A percentile compares a stretch with the other conserved stretches of the same genome.
These are phyloP conservation scores for Chironomus tepperi DNA, from an alignment of 1,140 invertebrate species.

Conservation along the genomic window DNA sequence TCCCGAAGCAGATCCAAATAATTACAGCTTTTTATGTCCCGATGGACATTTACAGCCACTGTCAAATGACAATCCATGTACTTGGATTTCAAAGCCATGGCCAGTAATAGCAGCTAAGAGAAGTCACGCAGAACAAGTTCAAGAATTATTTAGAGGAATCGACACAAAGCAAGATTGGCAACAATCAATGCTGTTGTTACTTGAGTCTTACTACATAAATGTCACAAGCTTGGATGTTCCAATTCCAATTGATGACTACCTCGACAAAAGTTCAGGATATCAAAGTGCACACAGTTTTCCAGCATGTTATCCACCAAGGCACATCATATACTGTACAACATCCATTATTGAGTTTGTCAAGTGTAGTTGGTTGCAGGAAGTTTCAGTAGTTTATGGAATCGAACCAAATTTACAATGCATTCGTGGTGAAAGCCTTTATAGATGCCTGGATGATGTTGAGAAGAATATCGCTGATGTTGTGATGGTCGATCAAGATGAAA, in stretches of 20 bases:
- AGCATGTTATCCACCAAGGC: slow-evolving; percentile 54
- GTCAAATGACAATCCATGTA: slow-evolving; percentile 49
- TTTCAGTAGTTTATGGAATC: slow-evolving; percentile 57
- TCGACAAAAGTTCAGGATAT: slow-evolving; percentile 50
- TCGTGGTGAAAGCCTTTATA: slow-evolving; percentile 41
- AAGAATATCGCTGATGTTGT: slow-evolving; percentile 55
- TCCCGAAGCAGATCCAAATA: slow-evolving; percentile 39
- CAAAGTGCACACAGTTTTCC: slow-evolving; percentile 52
- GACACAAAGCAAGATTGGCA: slow-evolving; percentile 42
- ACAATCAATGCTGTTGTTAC: slow-evolving; percentile 44
- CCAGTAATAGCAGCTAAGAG: slow-evolving; percentile 53
- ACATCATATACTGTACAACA: slow-evolving; percentile 53
- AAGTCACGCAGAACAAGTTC: slow-evolving; percentile 48
- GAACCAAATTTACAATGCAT: slow-evolving; percentile 63
- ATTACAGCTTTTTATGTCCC: slow-evolving; percentile 67
- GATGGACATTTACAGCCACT: slow-evolving; percentile 62
- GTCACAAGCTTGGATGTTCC: slow-evolving; percentile 43
- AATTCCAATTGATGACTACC: slow-evolving; percentile 47
- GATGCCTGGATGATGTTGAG: slow-evolving; percentile 57
- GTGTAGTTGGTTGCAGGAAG: slow-evolving; percentile 63
- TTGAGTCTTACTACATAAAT: slow-evolving; percentile 44
- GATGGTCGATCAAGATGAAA: slow-evolving; percentile 48
- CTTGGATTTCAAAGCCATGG: slow-evolving; percentile 72
- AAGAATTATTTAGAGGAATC: slow-evolving; percentile 43
- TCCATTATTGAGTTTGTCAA: slow-evolving; percentile 58